phyloP scores from a whole-genome alignment of 2,797 vertebrate genomes.

The Poeciliopsis infans region DNA sequence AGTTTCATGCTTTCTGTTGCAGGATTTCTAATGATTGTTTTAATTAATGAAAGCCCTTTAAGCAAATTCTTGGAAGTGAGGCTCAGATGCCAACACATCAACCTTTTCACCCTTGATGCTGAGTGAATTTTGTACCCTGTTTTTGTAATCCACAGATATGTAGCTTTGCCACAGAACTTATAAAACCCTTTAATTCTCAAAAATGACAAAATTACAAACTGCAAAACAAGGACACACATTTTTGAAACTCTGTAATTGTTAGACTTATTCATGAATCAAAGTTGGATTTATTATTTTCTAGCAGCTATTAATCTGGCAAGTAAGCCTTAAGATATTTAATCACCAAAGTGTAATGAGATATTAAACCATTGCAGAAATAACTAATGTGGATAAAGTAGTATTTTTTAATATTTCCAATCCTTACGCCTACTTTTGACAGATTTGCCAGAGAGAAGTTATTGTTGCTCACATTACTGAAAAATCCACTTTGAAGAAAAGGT shows the following conservation, averaged over 20 bases:
- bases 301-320: slow-evolving; percentile 16
- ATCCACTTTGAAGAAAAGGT: neutral
- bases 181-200: slow-evolving; percentile 18
- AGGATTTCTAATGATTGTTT: slow-evolving; percentile 13
- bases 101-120: slow-evolving; percentile 40
- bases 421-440: too few relatives aligned
- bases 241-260: slow-evolving; percentile 29
- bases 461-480: neutral
- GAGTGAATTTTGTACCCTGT: slow-evolving; percentile 37
- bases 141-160: slow-evolving; percentile 45
- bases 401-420: neutral
- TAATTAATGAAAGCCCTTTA: slow-evolving; percentile 36
- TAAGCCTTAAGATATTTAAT: neutral
- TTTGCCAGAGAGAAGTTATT: neutral
- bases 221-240: slow-evolving; percentile 32
- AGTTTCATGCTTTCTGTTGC: slow-evolving; percentile 9
- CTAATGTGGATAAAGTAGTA: slow-evolving; percentile 5
- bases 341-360: slow-evolving; percentile 1
- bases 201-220: slow-evolving; percentile 39
- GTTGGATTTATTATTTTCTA: slow-evolving; percentile 26
- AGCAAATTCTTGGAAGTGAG: slow-evolving; percentile 23
- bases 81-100: slow-evolving; percentile 40
- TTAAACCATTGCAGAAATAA: neutral
- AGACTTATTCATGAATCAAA: slow-evolving; percentile 21
- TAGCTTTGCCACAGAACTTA: slow-evolving; percentile 28